phyloP scores from a whole-genome alignment of 2,113 vertebrate genomes.

The Dolichotis patagonum region DNA sequence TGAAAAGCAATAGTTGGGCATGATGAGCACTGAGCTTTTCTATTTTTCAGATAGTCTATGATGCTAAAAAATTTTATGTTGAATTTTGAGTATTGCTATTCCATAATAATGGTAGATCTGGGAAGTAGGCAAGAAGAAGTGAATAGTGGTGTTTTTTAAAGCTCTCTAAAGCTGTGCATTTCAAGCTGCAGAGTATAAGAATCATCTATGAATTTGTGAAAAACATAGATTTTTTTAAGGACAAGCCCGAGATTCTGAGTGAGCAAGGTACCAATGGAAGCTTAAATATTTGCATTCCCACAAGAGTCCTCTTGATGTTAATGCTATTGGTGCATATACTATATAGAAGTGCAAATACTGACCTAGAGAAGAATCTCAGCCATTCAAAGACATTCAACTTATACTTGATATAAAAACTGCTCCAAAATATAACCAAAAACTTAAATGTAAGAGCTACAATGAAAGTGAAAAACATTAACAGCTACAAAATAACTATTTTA shows the following conservation, averaged over 20 bases:
- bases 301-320: neutral
- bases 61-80: neutral
- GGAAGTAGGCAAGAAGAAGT: neutral
- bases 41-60: neutral
- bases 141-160: neutral
- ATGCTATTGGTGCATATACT: rapidly evolving
- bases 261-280: neutral
- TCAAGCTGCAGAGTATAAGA: neutral
- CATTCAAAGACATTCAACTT: neutral
- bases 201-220: neutral
- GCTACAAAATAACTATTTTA: neutral
- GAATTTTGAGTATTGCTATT: neutral
- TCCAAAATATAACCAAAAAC: neutral
- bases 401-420: neutral
- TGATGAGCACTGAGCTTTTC: neutral
- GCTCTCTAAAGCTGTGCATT: neutral
- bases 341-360: neutral
- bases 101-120: neutral
- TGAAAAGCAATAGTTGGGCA: neutral
- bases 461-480: neutral
- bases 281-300: neutral
- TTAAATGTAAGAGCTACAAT: neutral
- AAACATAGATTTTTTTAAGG: neutral
- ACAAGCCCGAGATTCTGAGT: neutral
- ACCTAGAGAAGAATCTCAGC: neutral